Evolutionary conservation across 2,113 vertebrate species (phyloP).

Genomic region (Paramormyrops kingsleyae): DNA sequence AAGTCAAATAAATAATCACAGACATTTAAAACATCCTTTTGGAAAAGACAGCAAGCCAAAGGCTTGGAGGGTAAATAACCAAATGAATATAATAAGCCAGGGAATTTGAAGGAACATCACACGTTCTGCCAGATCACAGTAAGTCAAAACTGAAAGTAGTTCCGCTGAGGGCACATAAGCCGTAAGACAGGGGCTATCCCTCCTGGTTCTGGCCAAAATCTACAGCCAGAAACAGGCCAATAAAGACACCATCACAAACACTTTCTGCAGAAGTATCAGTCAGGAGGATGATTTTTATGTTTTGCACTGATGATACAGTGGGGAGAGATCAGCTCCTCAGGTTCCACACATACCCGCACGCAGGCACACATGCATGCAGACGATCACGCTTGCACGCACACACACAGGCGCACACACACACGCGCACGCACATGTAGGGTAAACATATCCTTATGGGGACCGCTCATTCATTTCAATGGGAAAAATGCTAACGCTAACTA

Average conservation of each 20-base stretch:
- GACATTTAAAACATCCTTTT: neutral
- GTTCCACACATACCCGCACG: neutral
- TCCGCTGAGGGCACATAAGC: slow-evolving; percentile 19
- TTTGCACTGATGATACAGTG: neutral
- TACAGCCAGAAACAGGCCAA: slow-evolving; percentile 35
- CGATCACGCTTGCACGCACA: neutral
- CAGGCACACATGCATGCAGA: too few species aligned
- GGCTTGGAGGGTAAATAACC: neutral
- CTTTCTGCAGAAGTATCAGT: slow-evolving; percentile 24
- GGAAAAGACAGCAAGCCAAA: neutral
- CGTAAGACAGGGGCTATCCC: slow-evolving; percentile 38
- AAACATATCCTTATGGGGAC: too few species aligned
- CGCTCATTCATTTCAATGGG: too few species aligned
- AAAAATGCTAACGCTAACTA: too few species aligned
- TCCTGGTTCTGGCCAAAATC: slow-evolving; percentile 32
- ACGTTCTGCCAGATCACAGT: neutral
- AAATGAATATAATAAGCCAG: neutral
- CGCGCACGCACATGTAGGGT: neutral
- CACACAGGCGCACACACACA: neutral
- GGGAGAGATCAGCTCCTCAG: neutral
- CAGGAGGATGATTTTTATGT: slow-evolving; percentile 7
- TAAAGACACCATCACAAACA: slow-evolving; percentile 24
- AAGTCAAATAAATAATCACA: slow-evolving; percentile 4
- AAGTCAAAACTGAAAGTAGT: neutral
- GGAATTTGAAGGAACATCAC: neutral